Evolutionary conservation across 2,113 vertebrate genomes (phyloP), one percentile per base, ranked within the genome.

Genomic region (Aspidoscelis tigris): DNA sequence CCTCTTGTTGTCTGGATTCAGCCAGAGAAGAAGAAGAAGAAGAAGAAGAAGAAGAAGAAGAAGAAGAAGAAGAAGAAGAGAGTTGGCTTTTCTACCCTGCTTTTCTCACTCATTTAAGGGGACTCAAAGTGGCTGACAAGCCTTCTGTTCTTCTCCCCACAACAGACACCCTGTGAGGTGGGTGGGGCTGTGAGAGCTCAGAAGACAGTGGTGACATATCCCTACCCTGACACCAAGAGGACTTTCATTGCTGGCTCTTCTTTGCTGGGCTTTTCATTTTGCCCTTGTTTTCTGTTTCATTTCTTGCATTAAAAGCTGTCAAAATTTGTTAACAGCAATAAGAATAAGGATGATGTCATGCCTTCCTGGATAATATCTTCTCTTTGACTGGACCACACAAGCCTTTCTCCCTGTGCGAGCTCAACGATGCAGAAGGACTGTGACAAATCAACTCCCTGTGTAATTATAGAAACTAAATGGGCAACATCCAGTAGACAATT

Each of bases 381-480:
- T 66, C 69, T 86, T 74, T 90, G 88, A 88, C 81, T 84, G 76
- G 79, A 91, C 73, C 75, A 88, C 71, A 88, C 69, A 77, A 66
- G 12, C 74, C 70, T 82, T n/a, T 89, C 61, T 64, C 61, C 58
- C 12, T 75, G 39, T 87, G 81, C 88, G 12, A 39, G 75, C n/a
- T 92, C 82, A 82, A 50, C 84, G 92, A 91, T 89, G 69, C 78
- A 93, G 89, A 87, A 71, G 89, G 77, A 83, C 53, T 84, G 81
- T 77, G 84, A 93, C 87, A 93, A 93, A 93, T 89, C 83, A 94
- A 77, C 78, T 89, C 92, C 55, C 53, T 20, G 12, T 88, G 82
- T 92, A 92, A 91, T 92, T 93, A 92, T 22, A 87, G 80, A 90
- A 88, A 84, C 26, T 85, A 73, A 88, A 90, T 82, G 80, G 88